phyloP scores from a whole-genome alignment of 2,888 invertebrate species.

The Brachypalpus laphriformis region DNA sequence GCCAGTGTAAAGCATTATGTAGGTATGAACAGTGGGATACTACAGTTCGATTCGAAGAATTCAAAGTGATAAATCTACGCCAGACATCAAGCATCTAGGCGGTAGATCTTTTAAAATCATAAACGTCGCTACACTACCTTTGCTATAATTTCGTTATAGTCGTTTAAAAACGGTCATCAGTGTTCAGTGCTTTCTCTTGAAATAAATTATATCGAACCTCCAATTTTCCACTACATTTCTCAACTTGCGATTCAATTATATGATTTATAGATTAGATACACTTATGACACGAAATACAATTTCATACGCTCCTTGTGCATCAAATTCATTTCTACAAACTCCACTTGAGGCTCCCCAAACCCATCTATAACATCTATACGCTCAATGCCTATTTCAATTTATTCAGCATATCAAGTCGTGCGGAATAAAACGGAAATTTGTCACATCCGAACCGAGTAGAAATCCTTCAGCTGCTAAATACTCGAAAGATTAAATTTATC shows the following conservation, averaged over 20 bases:
- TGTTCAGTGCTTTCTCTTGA: not conserved
- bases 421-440: constrained; percentile 46
- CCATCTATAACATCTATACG: too few relatives aligned
- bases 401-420: constrained; percentile 20
- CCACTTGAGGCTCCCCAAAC: not conserved
- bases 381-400: constrained; percentile 11
- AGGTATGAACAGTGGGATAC: too few relatives aligned
- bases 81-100: too few relatives aligned
- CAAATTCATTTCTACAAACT: not conserved
- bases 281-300: not conserved
- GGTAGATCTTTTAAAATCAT: too few relatives aligned
- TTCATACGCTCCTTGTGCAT: not conserved
- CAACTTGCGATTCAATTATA: constrained; percentile 20
- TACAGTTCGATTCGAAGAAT: too few relatives aligned
- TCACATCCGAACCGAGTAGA: constrained; percentile 38
- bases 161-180: not conserved
- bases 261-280: constrained; percentile 19
- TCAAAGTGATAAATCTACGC: too few relatives aligned
- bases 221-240: constrained; percentile 16
- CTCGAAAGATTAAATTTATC: constrained; percentile 39
- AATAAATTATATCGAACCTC: not conserved
- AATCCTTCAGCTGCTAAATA: constrained; percentile 26
- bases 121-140: too few relatives aligned
- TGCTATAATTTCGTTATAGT: too few relatives aligned
- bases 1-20: too few relatives aligned